Evolutionary conservation across 2,797 vertebrate species (phyloP).

Genomic region (Centropyge bicolor): DNA sequence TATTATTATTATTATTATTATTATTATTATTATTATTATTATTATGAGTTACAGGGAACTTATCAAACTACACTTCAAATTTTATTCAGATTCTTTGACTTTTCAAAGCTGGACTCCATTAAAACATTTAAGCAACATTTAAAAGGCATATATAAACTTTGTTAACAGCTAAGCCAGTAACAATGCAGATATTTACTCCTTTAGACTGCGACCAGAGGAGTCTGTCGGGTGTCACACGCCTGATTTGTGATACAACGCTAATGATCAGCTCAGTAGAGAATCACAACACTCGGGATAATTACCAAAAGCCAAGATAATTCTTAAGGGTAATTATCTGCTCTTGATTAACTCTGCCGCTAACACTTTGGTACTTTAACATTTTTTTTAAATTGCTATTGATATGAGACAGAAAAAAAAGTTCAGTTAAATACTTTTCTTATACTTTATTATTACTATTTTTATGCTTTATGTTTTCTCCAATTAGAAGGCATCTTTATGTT

Average conservation of each 20-base stretch:
- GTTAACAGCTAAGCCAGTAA: background rate
- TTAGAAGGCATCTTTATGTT: background rate
- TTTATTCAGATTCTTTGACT: background rate
- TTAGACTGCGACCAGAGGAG: background rate
- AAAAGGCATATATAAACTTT: background rate
- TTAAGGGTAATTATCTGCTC: background rate
- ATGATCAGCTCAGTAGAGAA: background rate
- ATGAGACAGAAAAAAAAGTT: background rate
- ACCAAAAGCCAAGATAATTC: background rate
- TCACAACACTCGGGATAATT: background rate
- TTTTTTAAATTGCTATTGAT: background rate
- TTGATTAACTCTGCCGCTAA: no score
- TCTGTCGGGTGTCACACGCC: background rate
- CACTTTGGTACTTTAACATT: background rate
- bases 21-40: no score
- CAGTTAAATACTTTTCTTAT: no score
- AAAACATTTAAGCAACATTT: background rate
- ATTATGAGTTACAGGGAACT: background rate
- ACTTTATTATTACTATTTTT: background rate
- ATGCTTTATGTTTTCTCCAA: background rate
- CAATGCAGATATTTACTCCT: background rate
- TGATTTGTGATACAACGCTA: background rate
- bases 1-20: no score
- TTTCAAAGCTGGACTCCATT: background rate
- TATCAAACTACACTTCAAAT: background rate